Evolutionary conservation across 2,113 vertebrate genomes (phyloP), one percentile per base, ranked within the genome.

Genomic region (Cyprinodon variegatus): DNA sequence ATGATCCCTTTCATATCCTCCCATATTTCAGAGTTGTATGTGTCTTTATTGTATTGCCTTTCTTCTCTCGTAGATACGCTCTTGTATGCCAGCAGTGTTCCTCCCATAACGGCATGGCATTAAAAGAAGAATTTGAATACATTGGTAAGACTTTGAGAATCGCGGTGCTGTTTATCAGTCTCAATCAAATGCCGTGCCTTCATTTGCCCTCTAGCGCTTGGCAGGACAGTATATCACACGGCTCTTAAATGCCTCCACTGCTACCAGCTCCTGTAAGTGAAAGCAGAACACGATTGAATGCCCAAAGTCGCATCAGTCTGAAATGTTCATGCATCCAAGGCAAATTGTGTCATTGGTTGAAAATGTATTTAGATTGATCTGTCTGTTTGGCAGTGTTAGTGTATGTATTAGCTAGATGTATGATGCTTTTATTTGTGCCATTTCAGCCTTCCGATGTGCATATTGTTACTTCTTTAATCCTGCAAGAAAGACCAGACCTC

Each of bases 111-210:
- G 98, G 98, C 84, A 99, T 99, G 98, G 97, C 98, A 88, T 95
- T 99, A 94, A 98, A 97, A 85, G 98, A 99, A 89, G 98, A 99
- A 90, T 99, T 98, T 95, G 98, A 99, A 94, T 99, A 98, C 59
- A 79, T 97, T 90, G 98, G 98, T 99, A 95, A 98, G 98, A 88
- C 86, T 93, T 83, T 73, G 71, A 83, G 84, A 90, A 91, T 88
- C 84, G 70, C 77, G 75, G 66, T 69, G 68, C 74, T 77, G 73
- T 86, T 77, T 88, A 90, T 92, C 90, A 88, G 86, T 92, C 86
- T 90, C 88, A 77, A 93, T 94, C 90, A 91, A 87, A 93, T 81
- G 84, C 83, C 61, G 72, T 70, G 88, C 79, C 81, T 93, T 86
- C 88, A 78, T 91, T 93, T 93, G 90, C 88, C 91, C 91, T 93